phyloP scores from a whole-genome alignment of 1,140 invertebrate species.

The Caenorhabditis latens region DNA sequence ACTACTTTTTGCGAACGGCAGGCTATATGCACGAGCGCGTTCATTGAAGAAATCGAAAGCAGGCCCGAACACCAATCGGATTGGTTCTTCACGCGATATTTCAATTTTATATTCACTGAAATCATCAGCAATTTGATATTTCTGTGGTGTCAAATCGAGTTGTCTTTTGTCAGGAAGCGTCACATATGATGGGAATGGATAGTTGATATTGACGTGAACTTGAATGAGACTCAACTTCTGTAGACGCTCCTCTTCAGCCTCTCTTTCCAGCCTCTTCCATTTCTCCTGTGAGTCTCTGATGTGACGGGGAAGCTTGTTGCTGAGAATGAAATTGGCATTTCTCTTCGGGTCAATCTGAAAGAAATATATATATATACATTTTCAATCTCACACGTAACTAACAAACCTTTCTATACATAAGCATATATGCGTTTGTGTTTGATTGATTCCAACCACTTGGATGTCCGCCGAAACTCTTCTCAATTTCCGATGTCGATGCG shows the following conservation, averaged over 20 bases:
- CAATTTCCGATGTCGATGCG: conserved; percentile 83
- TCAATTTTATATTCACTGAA: conserved; percentile 18
- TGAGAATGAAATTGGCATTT: conserved; percentile 69
- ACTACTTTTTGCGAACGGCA: not conserved
- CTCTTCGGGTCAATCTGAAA: conserved; percentile 78
- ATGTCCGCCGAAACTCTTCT: conserved; percentile 87
- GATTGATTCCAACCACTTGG: conserved; percentile 79
- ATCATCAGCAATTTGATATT: conserved; percentile 30
- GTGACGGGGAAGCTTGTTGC: conserved; percentile 68
- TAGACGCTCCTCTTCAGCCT: conserved; percentile 83
- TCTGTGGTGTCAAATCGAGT: conserved; percentile 27
- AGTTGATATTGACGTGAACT: conserved; percentile 79
- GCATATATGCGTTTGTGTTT: conserved; percentile 92
- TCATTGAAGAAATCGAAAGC: conserved; percentile 55
- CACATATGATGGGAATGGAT: conserved; percentile 31
- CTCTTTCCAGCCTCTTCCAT: conserved; percentile 81
- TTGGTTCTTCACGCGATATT: conserved; percentile 20
- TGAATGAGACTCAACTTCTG: conserved; percentile 82
- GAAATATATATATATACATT: conserved; percentile 60
- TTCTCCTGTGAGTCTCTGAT: conserved; percentile 80
- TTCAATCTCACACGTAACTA: conserved; percentile 35
- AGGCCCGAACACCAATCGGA: conserved; percentile 25
- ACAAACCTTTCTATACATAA: conserved; percentile 90
- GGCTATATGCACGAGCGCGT: not conserved
- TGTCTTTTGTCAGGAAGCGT: not conserved